Base-by-base conservation (phyloP, 2,797 vertebrate species). In the Eremophila alpestris region DNA sequence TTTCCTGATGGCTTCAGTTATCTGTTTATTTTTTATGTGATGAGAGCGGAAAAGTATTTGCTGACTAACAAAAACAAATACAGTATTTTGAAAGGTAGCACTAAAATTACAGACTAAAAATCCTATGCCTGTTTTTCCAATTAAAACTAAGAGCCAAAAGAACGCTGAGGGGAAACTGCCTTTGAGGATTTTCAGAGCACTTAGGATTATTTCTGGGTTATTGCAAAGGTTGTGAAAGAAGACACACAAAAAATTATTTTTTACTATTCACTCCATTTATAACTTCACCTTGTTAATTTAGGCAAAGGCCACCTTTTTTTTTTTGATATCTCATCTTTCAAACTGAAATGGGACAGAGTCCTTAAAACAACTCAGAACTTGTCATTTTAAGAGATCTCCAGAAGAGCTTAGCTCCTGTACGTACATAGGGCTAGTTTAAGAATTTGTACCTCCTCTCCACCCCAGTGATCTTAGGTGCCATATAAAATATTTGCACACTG, bases 261-360 rank as follows among this genome's bases (percentile, higher is more conserved):
- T 43, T 46, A 32, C 29, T 62, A 63, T 58, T 86, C 55, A 41
- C 11, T 69, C 16, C 49, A 64, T 80, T 83, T 80, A 60, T 83
- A 94, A 92, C 23, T 71, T 65, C 69, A 80, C 40, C 55, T 73
- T 76, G 22, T 60, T 65, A 74, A 86, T 77, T 77, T 80, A 94
- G 48, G 59, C 26, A 54, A 77, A 94, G 56, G 59, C 7, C 69
- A 46, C 9, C 24, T 36, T 79, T 75, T 78, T 59, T 59, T 83
- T 74, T 40, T 43, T 1, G 15, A 49, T 29, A 3, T 74, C 49
- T 87, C 27, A 41, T 23, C 43, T 59, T 77, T 70, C 27, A 83
- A 78, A 71, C 0, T 67, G 40, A 95, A 92, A 86, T 10, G 6
- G 43, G 19, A 55, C 56, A 74, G 24, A 67, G n/a, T 24, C 56